phyloP scores from a whole-genome alignment of 2,113 vertebrate species.

The Pomatostomus ruficeps region DNA sequence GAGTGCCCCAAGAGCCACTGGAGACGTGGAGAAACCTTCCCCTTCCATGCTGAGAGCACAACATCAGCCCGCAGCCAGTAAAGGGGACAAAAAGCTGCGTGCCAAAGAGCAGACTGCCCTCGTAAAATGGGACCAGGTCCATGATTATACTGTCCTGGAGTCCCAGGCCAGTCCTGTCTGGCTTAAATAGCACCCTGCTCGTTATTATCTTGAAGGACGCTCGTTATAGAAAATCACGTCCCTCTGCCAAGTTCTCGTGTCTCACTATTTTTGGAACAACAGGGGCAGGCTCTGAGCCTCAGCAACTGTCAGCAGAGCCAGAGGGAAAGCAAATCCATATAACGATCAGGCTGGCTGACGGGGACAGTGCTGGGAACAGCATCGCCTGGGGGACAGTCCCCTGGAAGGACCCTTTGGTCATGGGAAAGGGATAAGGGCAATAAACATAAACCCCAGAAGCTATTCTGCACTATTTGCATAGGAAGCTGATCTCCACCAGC shows the following conservation, averaged over 20 bases:
- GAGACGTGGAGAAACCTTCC: not conserved
- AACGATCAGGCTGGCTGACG: not conserved
- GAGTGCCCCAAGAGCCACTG: not conserved
- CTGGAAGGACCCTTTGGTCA: slow-evolving; percentile 12
- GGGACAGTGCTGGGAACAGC: slow-evolving; percentile 20
- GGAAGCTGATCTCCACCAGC: slow-evolving; percentile 1
- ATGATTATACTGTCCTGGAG: not conserved
- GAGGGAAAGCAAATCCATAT: slow-evolving; percentile 21
- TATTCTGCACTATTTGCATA: not conserved
- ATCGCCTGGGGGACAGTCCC: not conserved
- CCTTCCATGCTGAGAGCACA: not conserved
- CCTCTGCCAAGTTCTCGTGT: not conserved
- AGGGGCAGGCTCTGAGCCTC: not conserved
- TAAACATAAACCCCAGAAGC: slow-evolving; percentile 15
- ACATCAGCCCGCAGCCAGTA: not conserved
- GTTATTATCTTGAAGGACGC: slow-evolving; percentile 17
- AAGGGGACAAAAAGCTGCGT: not conserved
- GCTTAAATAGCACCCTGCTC: not conserved
- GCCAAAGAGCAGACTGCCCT: not conserved
- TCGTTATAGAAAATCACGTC: not conserved
- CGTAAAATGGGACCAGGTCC: not conserved
- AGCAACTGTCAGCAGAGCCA: not conserved
- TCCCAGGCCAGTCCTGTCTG: not conserved
- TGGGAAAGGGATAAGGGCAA: slow-evolving; percentile 22
- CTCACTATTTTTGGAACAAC: slow-evolving; percentile 51